These are phyloP conservation scores for Parnassius smintheus DNA, from an alignment of 2,888 invertebrate genomes.

Conservation along the genomic window DNA sequence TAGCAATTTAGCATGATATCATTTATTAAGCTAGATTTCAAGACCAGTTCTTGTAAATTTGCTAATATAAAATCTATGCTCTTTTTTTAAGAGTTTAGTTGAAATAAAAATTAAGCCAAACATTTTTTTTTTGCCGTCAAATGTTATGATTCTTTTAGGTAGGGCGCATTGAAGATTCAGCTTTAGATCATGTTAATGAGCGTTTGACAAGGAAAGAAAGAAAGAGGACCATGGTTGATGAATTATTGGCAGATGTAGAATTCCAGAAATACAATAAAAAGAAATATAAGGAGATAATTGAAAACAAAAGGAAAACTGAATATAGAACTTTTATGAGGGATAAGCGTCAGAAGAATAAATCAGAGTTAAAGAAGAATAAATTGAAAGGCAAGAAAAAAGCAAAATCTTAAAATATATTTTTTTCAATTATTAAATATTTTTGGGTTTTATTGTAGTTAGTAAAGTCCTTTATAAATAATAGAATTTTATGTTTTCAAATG, in stretches of 20 bases:
- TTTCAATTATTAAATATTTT: background rate
- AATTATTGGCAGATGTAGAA: slow-evolving; percentile 93
- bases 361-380: slow-evolving; percentile 64
- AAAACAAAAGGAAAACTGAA: slow-evolving; percentile 84
- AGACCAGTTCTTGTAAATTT: too few species aligned
- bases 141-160: slow-evolving; percentile 71
- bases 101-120: too few species aligned
- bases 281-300: slow-evolving; percentile 89
- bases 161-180: slow-evolving; percentile 90
- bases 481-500: too few species aligned
- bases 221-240: slow-evolving; percentile 95
- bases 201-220: slow-evolving; percentile 92
- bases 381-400: slow-evolving; percentile 47
- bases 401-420: slow-evolving; percentile 10
- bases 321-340: slow-evolving; percentile 88
- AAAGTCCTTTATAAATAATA: too few species aligned
- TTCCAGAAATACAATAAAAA: slow-evolving; percentile 90
- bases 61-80: too few species aligned
- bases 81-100: too few species aligned
- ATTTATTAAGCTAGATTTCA: too few species aligned
- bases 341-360: slow-evolving; percentile 85
- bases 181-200: slow-evolving; percentile 92
- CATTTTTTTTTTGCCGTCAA: too few species aligned
- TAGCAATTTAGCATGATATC: too few species aligned
- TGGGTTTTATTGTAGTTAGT: background rate